Percentiles rank a stretch among this genome's conserved stretches.
Evolutionary conservation across 2,888 invertebrate genomes (phyloP).

Genomic region (Gymnoscelis rufifasciata): DNA sequence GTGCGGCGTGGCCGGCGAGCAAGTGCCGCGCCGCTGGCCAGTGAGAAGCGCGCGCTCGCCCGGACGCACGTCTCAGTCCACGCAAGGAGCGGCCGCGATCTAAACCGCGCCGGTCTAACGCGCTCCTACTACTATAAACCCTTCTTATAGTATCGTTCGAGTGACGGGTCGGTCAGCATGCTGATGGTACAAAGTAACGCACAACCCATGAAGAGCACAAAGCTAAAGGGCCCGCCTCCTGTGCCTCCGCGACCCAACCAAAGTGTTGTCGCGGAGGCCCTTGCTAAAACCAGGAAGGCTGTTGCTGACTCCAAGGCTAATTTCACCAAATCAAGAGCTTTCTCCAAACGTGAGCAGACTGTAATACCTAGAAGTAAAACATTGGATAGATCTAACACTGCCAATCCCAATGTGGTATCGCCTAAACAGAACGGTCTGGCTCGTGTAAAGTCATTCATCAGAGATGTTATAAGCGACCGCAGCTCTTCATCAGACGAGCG

Average conservation of each 20-base stretch:
- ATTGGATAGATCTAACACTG: constrained; percentile 56
- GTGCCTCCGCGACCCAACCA: constrained; percentile 90
- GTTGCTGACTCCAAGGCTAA: constrained; percentile 71
- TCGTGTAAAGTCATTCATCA: constrained; percentile 73
- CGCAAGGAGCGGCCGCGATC: constrained; percentile 54
- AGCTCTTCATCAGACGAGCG: constrained; percentile 72
- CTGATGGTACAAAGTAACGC: constrained; percentile 79
- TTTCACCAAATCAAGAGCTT: constrained; percentile 61
- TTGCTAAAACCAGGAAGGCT: constrained; percentile 82
- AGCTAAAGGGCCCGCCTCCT: constrained; percentile 84
- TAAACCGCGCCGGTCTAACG: constrained; percentile 50
- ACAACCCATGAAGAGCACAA: constrained; percentile 73
- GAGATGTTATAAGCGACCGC: constrained; percentile 74
- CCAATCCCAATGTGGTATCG: constrained; percentile 54
- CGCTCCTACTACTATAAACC: constrained; percentile 73
- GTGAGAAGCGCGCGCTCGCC: constrained; percentile 60
- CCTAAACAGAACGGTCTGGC: constrained; percentile 74
- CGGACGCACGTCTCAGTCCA: constrained; percentile 51
- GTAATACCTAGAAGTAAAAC: constrained; percentile 60
- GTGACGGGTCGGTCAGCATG: constrained; percentile 67
- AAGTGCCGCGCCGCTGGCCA: constrained; percentile 33
- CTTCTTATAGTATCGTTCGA: constrained; percentile 71
- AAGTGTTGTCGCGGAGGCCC: constrained; percentile 84
- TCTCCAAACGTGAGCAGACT: constrained; percentile 55
- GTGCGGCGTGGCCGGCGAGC: constrained; percentile 21